Percentiles rank a stretch among this genome's conserved stretches.
phyloP scores from a whole-genome alignment of 2,113 vertebrate genomes.

The Centropus bengalensis region DNA sequence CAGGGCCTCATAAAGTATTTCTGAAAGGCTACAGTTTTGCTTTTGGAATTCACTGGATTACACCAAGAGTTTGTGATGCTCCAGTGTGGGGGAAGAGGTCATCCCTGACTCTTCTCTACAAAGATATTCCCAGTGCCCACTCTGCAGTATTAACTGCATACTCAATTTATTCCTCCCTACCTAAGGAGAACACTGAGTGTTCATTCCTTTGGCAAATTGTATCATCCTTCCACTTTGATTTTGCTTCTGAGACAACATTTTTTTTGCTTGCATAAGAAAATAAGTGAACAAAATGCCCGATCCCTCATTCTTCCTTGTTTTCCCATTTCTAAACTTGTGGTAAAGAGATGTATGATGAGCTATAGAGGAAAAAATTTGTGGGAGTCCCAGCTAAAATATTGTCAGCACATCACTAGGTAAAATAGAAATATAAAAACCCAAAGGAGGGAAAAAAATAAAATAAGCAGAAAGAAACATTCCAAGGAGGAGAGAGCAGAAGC shows the following conservation, averaged over 20 bases:
- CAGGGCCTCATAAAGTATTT: slow-evolving; percentile 1
- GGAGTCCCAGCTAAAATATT: slow-evolving; percentile 21
- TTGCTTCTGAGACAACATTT: not conserved
- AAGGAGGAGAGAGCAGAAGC: not conserved
- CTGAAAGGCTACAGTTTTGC: slow-evolving; percentile 24
- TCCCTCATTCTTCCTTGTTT: not conserved
- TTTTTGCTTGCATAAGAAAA: slow-evolving; percentile 33
- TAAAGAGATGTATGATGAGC: slow-evolving; percentile 49
- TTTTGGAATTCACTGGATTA: slow-evolving; percentile 44
- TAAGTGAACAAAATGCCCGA: slow-evolving; percentile 3
- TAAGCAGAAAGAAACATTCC: not conserved
- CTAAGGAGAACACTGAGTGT: not conserved
- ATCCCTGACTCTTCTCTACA: not conserved
- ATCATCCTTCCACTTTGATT: not conserved
- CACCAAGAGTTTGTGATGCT: not conserved
- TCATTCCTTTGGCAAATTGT: slow-evolving; percentile 28
- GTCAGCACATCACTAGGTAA: not conserved
- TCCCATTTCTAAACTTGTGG: slow-evolving; percentile 34
- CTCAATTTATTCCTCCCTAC: not conserved
- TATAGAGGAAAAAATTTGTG: slow-evolving; percentile 55
- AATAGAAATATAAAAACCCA: not conserved
- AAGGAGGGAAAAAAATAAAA: slow-evolving; percentile 25
- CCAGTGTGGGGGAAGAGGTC: not conserved
- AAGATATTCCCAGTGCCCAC: not conserved
- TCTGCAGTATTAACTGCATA: not conserved